phyloP scores from a whole-genome alignment of 2,888 invertebrate genomes.

The Willowsia nigromaculata region DNA sequence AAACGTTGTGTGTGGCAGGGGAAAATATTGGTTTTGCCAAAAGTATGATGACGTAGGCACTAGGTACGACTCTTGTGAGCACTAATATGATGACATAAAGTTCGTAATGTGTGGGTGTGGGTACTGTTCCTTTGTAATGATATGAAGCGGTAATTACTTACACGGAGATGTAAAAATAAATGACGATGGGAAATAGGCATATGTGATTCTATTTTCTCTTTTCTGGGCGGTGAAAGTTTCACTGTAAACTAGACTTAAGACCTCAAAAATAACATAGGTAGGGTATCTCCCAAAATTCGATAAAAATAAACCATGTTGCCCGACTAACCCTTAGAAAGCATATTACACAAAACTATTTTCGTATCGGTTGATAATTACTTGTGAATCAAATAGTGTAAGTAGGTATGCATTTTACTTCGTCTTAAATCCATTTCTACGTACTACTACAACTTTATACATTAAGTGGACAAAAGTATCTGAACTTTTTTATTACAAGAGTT shows the following conservation, averaged over 20 bases:
- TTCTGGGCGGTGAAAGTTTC: too few species aligned
- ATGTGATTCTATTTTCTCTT: neutral
- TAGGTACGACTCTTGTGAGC: too few species aligned
- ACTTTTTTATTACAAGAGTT: constrained; percentile 31
- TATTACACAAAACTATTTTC: neutral
- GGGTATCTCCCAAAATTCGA: too few species aligned
- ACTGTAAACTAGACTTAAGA: too few species aligned
- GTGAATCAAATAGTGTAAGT: neutral
- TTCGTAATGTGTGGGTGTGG: neutral
- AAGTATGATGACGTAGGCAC: too few species aligned
- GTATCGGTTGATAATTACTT: neutral
- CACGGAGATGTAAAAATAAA: constrained; percentile 32
- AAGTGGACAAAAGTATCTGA: neutral
- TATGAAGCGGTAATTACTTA: neutral
- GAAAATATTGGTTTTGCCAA: too few species aligned
- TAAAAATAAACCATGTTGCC: too few species aligned
- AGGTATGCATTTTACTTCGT: neutral
- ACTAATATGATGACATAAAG: neutral
- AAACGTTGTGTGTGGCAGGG: too few species aligned
- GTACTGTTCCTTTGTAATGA: neutral
- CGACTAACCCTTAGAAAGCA: neutral
- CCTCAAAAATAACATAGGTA: too few species aligned
- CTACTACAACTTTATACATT: neutral
- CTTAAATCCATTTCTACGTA: neutral
- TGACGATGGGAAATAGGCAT: constrained; percentile 6